phyloP scores from a whole-genome alignment of 2,888 invertebrate species.

The Melitaea athalia region DNA sequence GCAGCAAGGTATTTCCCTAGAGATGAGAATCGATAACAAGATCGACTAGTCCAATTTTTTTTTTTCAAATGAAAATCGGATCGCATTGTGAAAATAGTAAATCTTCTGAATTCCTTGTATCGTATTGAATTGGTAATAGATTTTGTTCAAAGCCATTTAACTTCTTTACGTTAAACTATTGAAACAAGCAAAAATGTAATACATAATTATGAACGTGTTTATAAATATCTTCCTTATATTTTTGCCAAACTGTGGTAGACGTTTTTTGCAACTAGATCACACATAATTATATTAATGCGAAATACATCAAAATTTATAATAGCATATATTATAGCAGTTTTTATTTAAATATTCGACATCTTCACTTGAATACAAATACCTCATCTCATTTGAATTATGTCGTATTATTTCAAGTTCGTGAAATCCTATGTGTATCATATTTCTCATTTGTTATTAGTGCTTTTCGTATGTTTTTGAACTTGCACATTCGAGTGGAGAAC shows the following conservation, averaged over 20 bases:
- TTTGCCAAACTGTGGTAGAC: slow-evolving; percentile 27
- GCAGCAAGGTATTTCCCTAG: slow-evolving; percentile 28
- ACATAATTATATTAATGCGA: slow-evolving; percentile 33
- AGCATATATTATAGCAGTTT: slow-evolving; percentile 25
- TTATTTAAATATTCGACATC: slow-evolving; percentile 22
- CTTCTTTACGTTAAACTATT: background rate
- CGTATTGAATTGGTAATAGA: background rate
- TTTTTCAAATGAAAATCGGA: slow-evolving; percentile 6
- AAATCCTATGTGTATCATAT: background rate
- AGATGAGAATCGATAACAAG: slow-evolving; percentile 28
- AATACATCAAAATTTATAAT: slow-evolving; percentile 30
- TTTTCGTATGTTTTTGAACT: slow-evolving; percentile 27
- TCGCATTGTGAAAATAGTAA: background rate
- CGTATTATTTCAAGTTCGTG: background rate
- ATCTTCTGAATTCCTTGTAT: background rate
- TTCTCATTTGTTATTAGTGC: slow-evolving; percentile 20
- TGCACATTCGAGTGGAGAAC: slow-evolving; percentile 33
- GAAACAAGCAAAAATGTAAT: background rate
- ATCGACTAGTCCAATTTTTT: slow-evolving; percentile 7
- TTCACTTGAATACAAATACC: slow-evolving; percentile 15
- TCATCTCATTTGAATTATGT: background rate
- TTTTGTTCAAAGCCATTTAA: background rate
- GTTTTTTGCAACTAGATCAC: slow-evolving; percentile 24
- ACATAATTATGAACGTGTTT: slow-evolving; percentile 23
- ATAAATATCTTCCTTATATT: slow-evolving; percentile 24